Conservation (phyloP, 2,113 vertebrate species). For the Plecotus auritus region DNA sequence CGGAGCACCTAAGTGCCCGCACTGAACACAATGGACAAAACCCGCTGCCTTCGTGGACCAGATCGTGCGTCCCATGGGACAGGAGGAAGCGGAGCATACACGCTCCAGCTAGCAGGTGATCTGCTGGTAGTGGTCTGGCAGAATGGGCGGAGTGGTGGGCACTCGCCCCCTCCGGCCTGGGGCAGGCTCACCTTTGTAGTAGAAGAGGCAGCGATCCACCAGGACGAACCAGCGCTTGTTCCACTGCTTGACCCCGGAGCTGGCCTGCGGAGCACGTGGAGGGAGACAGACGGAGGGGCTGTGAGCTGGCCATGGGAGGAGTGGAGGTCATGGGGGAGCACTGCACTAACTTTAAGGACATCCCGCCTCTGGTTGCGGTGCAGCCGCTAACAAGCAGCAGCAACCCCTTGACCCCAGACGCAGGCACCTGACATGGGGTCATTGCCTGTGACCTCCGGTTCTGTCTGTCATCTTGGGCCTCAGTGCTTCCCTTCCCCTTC, state of each 20-base stretch:
- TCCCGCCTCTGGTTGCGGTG: not conserved
- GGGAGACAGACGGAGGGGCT: not conserved
- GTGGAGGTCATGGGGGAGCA: rapidly evolving
- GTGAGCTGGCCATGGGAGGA: not conserved
- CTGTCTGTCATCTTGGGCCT: not conserved
- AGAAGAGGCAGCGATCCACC: constrained; percentile 95
- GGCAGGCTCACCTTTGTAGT: constrained; percentile 92
- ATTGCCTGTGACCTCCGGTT: not conserved
- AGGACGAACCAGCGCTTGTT: constrained; percentile 98
- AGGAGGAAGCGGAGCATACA: not conserved
- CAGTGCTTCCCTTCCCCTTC: not conserved
- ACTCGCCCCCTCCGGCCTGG: rapidly evolving
- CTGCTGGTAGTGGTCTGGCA: not conserved
- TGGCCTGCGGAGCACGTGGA: constrained; percentile 83
- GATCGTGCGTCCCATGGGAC: rapidly evolving
- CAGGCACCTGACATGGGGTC: not conserved
- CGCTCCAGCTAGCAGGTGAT: not conserved
- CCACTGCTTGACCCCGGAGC: constrained; percentile 96
- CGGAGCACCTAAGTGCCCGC: not conserved
- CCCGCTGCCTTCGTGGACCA: rapidly evolving
- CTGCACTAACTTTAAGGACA: not conserved
- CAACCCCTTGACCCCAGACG: not conserved
- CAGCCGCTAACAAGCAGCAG: not conserved
- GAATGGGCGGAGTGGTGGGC: not conserved
- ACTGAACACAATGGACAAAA: not conserved